Conservation (phyloP, 2,113 vertebrate species). For the Symphodus melops region DNA sequence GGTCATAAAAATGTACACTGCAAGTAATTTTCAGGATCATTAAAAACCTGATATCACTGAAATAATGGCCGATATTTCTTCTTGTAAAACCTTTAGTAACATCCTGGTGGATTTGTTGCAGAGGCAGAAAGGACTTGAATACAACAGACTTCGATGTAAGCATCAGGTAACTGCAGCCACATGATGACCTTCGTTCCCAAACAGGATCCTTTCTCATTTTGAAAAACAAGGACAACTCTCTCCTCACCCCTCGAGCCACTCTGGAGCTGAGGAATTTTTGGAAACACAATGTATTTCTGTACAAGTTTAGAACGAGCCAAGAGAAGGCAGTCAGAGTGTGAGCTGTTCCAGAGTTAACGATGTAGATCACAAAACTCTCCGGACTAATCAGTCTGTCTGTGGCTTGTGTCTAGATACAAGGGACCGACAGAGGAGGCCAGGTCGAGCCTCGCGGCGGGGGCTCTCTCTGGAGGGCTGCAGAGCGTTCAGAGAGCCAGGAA, state of each 20-base stretch:
- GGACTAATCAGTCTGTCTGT: conserved; percentile 75
- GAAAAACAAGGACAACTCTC: conserved; percentile 28
- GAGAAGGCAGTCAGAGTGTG: conserved; percentile 26
- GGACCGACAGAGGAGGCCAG: conserved; percentile 5
- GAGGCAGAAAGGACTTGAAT: not conserved
- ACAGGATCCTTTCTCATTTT: conserved; percentile 41
- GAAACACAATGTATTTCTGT: conserved; percentile 48
- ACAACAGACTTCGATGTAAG: not conserved
- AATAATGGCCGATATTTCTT: conserved; percentile 5
- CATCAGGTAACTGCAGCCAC: conserved; percentile 14
- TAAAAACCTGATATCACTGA: conserved; percentile 7
- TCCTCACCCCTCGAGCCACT: conserved; percentile 7
- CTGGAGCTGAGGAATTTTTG: conserved; percentile 32
- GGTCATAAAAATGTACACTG: not conserved
- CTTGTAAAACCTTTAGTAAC: not conserved
- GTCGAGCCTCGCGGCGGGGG: conserved; percentile 1
- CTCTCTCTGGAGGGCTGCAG: conserved; percentile 14
- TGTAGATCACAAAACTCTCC: conserved; percentile 66
- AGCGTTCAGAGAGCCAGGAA: conserved; percentile 36
- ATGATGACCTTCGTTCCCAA: conserved; percentile 24
- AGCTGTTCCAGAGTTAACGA: conserved; percentile 64
- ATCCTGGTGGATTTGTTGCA: not conserved
- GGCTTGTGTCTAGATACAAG: conserved; percentile 42
- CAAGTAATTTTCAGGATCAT: conserved; percentile 4
- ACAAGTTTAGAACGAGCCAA: conserved; percentile 32